These are phyloP conservation scores for Chymomyza costata DNA, from an alignment of 1,140 invertebrate species.

Conservation along the genomic window DNA sequence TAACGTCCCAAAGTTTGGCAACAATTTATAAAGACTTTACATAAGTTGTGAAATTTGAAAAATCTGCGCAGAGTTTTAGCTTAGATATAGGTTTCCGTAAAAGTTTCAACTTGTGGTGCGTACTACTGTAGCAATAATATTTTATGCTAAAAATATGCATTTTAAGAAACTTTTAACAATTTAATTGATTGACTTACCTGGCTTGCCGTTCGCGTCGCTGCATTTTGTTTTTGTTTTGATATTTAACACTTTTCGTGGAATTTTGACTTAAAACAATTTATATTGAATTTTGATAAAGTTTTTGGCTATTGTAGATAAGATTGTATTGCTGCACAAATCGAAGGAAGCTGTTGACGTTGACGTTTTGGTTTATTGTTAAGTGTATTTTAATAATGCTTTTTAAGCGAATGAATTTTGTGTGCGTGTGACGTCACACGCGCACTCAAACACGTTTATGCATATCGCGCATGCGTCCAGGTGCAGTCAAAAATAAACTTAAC, in stretches of 20 bases:
- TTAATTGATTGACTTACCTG: constrained; percentile 54
- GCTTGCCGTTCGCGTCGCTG: constrained; percentile 64
- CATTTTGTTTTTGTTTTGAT: constrained; percentile 31
- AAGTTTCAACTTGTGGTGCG: too few species aligned
- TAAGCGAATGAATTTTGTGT: constrained; percentile 5
- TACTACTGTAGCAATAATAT: too few species aligned
- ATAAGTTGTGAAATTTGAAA: too few species aligned
- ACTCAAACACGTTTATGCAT: constrained; percentile 36
- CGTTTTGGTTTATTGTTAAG: background rate
- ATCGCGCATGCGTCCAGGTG: constrained; percentile 55
- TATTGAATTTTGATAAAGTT: background rate
- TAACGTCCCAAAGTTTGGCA: too few species aligned
- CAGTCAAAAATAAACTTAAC: constrained; percentile 8
- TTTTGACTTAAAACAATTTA: background rate
- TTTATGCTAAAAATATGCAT: too few species aligned
- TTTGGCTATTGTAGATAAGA: constrained; percentile 18
- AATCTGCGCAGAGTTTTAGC: too few species aligned
- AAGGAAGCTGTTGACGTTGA: background rate
- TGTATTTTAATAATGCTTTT: constrained; percentile 1
- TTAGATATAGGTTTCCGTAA: too few species aligned
- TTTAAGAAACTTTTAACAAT: too few species aligned
- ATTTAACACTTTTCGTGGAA: background rate
- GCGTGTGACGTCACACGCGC: constrained; percentile 22
- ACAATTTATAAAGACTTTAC: too few species aligned
- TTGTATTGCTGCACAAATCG: constrained; percentile 6